phyloP scores from a whole-genome alignment of 2,888 invertebrate genomes.

The Bhutanitis thaidina region DNA sequence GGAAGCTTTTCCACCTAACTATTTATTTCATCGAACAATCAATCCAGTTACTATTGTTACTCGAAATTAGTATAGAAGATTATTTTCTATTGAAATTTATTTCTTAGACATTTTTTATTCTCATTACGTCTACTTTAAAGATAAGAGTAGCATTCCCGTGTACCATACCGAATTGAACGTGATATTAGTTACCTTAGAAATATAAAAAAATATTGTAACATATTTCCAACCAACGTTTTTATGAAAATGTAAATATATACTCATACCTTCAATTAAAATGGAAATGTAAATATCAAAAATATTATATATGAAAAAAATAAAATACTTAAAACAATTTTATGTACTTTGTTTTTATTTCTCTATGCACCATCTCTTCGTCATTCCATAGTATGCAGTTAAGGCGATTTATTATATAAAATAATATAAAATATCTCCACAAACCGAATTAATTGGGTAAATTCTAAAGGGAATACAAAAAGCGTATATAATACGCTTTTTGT shows the following conservation, averaged over 20 bases:
- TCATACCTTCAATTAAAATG: slow-evolving; percentile 34
- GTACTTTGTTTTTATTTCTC: neutral
- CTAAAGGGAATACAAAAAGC: too few relatives aligned
- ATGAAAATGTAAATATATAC: slow-evolving; percentile 63
- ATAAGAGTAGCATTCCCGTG: neutral
- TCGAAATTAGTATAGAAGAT: slow-evolving; percentile 31
- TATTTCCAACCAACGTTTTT: slow-evolving; percentile 32
- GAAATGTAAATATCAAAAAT: slow-evolving; percentile 66
- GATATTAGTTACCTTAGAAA: slow-evolving; percentile 75
- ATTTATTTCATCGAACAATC: slow-evolving; percentile 47
- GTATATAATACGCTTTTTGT: too few relatives aligned
- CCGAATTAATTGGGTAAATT: too few relatives aligned
- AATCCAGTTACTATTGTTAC: neutral
- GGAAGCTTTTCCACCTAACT: slow-evolving; percentile 53
- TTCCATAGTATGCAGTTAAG: too few relatives aligned
- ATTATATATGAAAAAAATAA: slow-evolving; percentile 20
- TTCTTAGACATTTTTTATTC: too few relatives aligned
- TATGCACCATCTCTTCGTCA: too few relatives aligned
- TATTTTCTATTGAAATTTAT: neutral
- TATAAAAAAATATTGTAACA: slow-evolving; percentile 27
- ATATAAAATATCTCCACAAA: too few relatives aligned
- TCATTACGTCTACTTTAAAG: neutral
- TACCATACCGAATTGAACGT: slow-evolving; percentile 44
- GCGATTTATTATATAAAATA: too few relatives aligned
- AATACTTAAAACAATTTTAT: neutral